These are phyloP conservation scores for Ophion ventricosus DNA, from an alignment of 2,888 invertebrate genomes.

Conservation along the genomic window DNA sequence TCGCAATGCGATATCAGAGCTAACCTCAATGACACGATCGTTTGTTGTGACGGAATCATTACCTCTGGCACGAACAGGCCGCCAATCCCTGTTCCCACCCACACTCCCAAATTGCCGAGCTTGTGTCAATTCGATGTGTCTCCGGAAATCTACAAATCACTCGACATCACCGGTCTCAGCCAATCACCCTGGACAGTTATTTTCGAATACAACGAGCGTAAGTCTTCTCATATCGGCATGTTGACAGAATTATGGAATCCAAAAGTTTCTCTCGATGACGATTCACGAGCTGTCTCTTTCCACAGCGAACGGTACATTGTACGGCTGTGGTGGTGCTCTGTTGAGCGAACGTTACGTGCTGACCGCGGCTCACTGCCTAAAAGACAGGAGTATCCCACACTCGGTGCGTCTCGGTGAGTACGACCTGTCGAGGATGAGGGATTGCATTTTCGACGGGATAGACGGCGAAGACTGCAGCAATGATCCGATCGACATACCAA, in stretches of 20 bases:
- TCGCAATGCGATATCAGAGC: no score
- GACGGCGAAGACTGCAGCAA: constrained; percentile 84
- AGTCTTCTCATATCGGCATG: constrained; percentile 67
- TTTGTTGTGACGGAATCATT: no score
- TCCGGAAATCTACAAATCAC: no score
- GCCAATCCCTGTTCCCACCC: no score
- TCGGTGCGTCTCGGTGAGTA: constrained; percentile 89
- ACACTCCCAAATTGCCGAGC: no score
- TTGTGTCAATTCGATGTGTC: no score
- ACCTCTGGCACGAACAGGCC: no score
- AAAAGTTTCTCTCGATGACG: no score
- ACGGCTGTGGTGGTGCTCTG: constrained; percentile 86
- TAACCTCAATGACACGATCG: no score
- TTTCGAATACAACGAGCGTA: constrained; percentile 82
- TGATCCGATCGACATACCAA: constrained; percentile 85
- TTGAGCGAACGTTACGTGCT: constrained; percentile 88
- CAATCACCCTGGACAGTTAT: constrained; percentile 87
- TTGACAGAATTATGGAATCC: no score
- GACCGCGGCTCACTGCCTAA: constrained; percentile 91
- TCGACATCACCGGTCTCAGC: constrained; percentile 83
- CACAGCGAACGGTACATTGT: constrained; percentile 60
- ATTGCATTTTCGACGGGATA: constrained; percentile 85
- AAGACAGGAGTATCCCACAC: constrained; percentile 86
- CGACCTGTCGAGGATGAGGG: constrained; percentile 86
- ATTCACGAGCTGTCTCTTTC: constrained; percentile 62